These are phyloP conservation scores for Schizaphis graminum DNA, from an alignment of 2,888 invertebrate species.

Conservation along the genomic window DNA sequence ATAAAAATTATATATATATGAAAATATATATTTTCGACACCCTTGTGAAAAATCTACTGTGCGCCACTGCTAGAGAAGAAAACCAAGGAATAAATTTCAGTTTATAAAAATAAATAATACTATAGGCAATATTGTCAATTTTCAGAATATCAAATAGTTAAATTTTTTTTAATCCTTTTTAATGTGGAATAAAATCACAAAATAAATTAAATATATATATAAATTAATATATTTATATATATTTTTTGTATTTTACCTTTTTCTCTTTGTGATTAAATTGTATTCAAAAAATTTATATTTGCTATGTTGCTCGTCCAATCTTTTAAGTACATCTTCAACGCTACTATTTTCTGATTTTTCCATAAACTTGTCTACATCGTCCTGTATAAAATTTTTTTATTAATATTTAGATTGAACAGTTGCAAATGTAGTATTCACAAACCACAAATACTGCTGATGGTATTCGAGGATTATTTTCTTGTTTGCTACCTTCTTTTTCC, in stretches of 20 bases:
- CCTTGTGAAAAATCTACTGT: too few relatives aligned
- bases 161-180: background rate
- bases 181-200: background rate
- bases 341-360: slow-evolving; percentile 83
- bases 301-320: slow-evolving; percentile 91
- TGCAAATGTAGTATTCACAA: slow-evolving; percentile 71
- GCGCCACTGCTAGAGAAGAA: background rate
- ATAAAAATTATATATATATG: too few relatives aligned
- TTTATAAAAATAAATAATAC: background rate
- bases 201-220: background rate
- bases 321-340: slow-evolving; percentile 87
- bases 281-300: slow-evolving; percentile 99
- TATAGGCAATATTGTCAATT: background rate
- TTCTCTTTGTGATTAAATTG: slow-evolving; percentile 88
- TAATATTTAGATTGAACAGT: background rate
- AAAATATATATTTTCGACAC: too few relatives aligned
- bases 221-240: too few relatives aligned
- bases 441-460: slow-evolving; percentile 91
- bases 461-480: slow-evolving; percentile 84
- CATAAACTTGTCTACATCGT: slow-evolving; percentile 97
- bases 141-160: background rate
- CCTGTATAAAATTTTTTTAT: slow-evolving; percentile 73
- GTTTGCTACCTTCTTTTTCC: slow-evolving; percentile 70
- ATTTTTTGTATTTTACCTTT: slow-evolving; percentile 73
- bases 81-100: background rate